A percentile compares a stretch with the other conserved stretches of the same genome.
Evolutionary conservation across 2,113 vertebrate genomes (phyloP).

Genomic region (Pelmatolapia mariae): DNA sequence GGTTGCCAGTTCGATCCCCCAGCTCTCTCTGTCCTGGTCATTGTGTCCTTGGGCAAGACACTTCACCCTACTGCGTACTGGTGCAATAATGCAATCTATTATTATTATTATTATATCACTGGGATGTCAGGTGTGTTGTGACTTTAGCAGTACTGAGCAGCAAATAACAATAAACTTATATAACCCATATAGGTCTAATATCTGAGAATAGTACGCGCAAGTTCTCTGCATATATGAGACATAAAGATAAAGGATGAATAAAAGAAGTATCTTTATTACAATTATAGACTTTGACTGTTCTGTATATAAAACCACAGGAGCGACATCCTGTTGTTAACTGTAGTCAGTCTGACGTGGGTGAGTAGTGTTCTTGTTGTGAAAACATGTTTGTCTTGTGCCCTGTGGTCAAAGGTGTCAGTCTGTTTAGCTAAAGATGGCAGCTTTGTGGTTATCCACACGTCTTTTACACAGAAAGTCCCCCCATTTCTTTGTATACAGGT

Average conservation of each 20-base stretch:
- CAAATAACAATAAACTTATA: background rate
- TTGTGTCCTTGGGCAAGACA: no score
- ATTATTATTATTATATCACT: background rate
- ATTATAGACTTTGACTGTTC: background rate
- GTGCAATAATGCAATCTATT: background rate
- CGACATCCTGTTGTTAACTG: background rate
- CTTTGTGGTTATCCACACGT: background rate
- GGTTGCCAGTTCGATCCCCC: no score
- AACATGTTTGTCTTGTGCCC: background rate
- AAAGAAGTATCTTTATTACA: background rate
- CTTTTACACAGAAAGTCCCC: background rate
- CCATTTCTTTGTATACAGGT: background rate
- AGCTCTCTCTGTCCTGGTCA: no score
- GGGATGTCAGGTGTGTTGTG: background rate
- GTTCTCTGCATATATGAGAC: background rate
- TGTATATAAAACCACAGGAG: background rate
- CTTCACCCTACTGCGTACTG: no score
- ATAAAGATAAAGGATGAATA: background rate
- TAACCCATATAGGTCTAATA: background rate
- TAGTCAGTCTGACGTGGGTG: background rate
- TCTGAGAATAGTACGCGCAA: accelerated
- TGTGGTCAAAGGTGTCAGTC: background rate
- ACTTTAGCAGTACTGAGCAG: background rate
- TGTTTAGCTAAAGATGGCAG: background rate
- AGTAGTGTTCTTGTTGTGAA: background rate